Percentiles rank a stretch among this genome's conserved stretches.
Conservation (phyloP, 2,888 invertebrate genomes). For the Palloptera scutellata region DNA sequence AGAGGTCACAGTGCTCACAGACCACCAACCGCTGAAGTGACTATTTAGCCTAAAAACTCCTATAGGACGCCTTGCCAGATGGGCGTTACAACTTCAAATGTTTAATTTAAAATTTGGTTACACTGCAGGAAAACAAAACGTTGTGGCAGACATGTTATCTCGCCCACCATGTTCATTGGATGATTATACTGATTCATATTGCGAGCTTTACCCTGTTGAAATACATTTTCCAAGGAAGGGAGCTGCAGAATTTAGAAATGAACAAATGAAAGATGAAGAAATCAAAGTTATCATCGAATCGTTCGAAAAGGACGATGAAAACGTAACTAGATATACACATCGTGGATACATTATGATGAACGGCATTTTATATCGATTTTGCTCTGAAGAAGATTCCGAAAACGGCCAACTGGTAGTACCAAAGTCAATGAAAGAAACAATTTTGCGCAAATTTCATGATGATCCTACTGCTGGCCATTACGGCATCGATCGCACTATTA, state of each 20-base stretch:
- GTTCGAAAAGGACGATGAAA: constrained; percentile 25
- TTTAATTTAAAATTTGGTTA: constrained; percentile 59
- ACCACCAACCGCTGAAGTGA: constrained; percentile 61
- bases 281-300: constrained; percentile 30
- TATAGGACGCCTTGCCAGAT: constrained; percentile 61
- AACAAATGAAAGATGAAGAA: constrained; percentile 41
- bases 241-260: constrained; percentile 26
- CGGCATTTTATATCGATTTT: constrained; percentile 28
- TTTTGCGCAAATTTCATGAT: constrained; percentile 19
- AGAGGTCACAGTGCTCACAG: constrained; percentile 57
- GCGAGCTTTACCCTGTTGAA: constrained; percentile 27
- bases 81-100: constrained; percentile 60
- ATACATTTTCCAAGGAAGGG: constrained; percentile 31
- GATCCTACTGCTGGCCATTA: constrained; percentile 23
- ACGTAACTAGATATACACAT: constrained; percentile 20
- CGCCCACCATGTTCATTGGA: constrained; percentile 26
- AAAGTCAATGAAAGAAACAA: no score
- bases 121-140: no score
- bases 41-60: constrained; percentile 59
- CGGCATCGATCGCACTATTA: constrained; percentile 21
- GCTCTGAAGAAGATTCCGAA: constrained; percentile 24
- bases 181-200: constrained; percentile 8
- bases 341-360: no score
- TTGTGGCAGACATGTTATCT: constrained; percentile 29
- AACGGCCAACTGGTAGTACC: constrained; percentile 23